Base-by-base conservation (phyloP, 2,797 vertebrate species). In the Silurus aristotelis region DNA sequence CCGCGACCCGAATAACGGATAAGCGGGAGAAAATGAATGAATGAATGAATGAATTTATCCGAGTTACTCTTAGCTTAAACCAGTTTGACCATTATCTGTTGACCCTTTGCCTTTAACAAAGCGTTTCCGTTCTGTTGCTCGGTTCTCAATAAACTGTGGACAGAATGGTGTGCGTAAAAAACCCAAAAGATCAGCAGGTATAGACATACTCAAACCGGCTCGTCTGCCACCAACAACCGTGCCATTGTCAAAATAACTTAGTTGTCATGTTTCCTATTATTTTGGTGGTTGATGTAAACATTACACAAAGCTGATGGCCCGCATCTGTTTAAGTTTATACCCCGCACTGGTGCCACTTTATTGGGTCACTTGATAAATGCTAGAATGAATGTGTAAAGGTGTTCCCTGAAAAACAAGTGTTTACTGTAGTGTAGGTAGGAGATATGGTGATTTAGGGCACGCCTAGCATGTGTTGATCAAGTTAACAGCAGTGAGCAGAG, bases 401-500 rank as follows among this genome's bases (percentile, higher is more conserved):
- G 31, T 43, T 78, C 75, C 75, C 46, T 38, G 5, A 4, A 38
- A 63, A 63, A 20, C n/a, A 79, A 79, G 22, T 63, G 10, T 20
- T 14, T 38, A 38, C 12, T 15, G 13, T 15, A 2, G 60, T n/a
- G 20, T 52, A 52, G 56, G 58, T 61, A 19, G 20, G n/a, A 19
- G 19, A 10, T 22, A 13, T 22, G 9, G 46, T 66, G 58, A 83
- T 82, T 72, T 71, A 83, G 86, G 81, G 85, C 72, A 84, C 55
- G 61, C 55, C 55, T 78, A 48, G 38, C 20, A 22, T 2, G 3
- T 48, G 13, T 46, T 17, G 38, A 63, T 58, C 12, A 84, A 77
- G 72, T 56, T 55, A 55, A 55, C 75, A 15, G 25, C n/a, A n/a
- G 73, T 27, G 13, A 20, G 31, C 75, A 70, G 52, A 79, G 22